Percentiles rank a stretch among this genome's conserved stretches.
phyloP scores from a whole-genome alignment of 2,113 vertebrate genomes.

The Martes martes region DNA sequence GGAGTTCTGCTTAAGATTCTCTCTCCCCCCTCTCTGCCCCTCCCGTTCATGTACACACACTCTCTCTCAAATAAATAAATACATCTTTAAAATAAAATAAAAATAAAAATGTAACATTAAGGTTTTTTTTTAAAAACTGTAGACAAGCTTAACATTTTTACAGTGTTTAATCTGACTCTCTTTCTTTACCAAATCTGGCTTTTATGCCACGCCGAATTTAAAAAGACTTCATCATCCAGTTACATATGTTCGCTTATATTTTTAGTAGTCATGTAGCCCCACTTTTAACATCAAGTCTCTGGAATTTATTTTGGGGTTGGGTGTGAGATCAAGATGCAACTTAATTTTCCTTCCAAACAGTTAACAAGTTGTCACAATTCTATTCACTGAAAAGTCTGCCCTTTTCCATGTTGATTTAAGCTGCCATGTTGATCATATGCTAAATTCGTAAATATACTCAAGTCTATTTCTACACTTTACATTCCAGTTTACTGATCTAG shows the following conservation, averaged over 20 bases:
- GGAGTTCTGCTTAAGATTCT: not conserved
- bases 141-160: not conserved
- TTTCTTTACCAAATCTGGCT: constrained; percentile 15
- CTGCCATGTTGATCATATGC: not conserved
- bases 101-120: not conserved
- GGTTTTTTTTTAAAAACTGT: not conserved
- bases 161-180: not conserved
- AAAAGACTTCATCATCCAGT: not conserved
- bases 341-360: constrained; percentile 11
- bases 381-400: not conserved
- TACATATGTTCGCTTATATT: not conserved
- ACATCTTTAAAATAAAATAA: not conserved
- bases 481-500: not conserved
- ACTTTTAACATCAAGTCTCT: not conserved
- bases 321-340: not conserved
- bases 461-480: not conserved
- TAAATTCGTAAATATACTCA: not conserved
- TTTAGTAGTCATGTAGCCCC: not conserved
- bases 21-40: not conserved
- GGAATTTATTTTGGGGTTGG: not conserved
- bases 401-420: not conserved
- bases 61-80: not conserved
- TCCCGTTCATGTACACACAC: not conserved
- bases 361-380: not conserved
- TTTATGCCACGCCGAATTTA: not conserved